Evolutionary conservation across 2,113 vertebrate genomes (phyloP), one percentile per base, ranked within the genome.

Genomic region (Condylura cristata): DNA sequence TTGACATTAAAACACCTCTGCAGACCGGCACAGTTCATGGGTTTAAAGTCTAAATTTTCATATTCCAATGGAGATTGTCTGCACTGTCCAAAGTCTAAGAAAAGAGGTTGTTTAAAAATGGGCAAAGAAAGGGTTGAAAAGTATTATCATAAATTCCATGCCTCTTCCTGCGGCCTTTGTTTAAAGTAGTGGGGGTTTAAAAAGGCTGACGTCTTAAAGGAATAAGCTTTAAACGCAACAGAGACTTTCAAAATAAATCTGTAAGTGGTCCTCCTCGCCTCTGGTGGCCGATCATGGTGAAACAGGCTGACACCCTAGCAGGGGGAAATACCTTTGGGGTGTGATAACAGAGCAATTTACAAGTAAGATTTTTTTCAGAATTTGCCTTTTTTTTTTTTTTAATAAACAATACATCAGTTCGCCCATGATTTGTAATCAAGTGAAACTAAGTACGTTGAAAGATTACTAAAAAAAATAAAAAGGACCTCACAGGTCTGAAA

Each of bases 161-260:
- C 48, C 22, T 0, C 74, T 51, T 56, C 44, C 56, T 37, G 79
- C 32, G 28, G 51, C 79, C 83, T 86, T 90, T 82, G 75, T 94
- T 92, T 90, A 92, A 89, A 89, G 58, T 16, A 82, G 44, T 28
- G 44, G 74, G n/a, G 51, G 44, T 58, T 56, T 63, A 20, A 39
- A 51, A 85, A 71, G 44, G 24, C 68, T 80, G 14, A 5, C 4
- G 48, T 78, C 93, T 86, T 89, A 84, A 81, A 39, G 48, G 53
- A 79, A n/a, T 53, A 65, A 18, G 58, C 20, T 75, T 90, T 90
- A 88, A 39, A 87, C 39, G 44, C 68, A 39, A 79, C 66, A 74
- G 70, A 87, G 80, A 63, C 76, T 96, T 96, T 76, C 85, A 70
- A 83, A 91, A 92, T 95, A 89, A 93, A 78, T 74, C 72, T 32